Conservation (phyloP, 1,140 invertebrate species). For the Drosophila sproati region DNA sequence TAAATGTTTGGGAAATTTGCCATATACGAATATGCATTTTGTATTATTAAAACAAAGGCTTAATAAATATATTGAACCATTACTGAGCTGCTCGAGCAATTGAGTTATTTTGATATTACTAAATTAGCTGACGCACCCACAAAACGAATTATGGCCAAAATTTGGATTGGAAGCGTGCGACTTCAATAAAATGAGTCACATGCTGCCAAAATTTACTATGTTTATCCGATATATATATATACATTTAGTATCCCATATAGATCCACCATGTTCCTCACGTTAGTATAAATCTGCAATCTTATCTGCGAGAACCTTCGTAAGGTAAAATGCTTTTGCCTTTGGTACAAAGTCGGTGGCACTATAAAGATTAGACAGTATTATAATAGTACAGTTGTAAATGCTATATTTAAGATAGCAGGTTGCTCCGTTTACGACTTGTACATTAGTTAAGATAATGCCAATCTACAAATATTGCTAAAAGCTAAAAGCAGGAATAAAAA, state of each 20-base stretch:
- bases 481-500: slow-evolving; percentile 10
- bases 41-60: slow-evolving; percentile 1
- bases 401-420: slow-evolving; percentile 73
- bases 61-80: slow-evolving; percentile 47
- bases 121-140: slow-evolving; percentile 31
- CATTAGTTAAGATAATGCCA: slow-evolving; percentile 53
- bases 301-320: slow-evolving; percentile 42
- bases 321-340: background rate
- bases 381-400: slow-evolving; percentile 75
- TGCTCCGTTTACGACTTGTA: slow-evolving; percentile 39
- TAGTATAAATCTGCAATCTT: slow-evolving; percentile 52
- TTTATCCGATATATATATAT: slow-evolving; percentile 22
- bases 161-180: slow-evolving; percentile 16
- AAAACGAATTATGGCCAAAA: background rate
- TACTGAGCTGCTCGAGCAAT: slow-evolving; percentile 27
- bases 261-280: background rate
- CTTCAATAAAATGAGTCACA: slow-evolving; percentile 35
- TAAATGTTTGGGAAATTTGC: slow-evolving; percentile 43
- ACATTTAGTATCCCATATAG: background rate
- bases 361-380: slow-evolving; percentile 74
- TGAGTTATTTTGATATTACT: slow-evolving; percentile 28
- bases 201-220: slow-evolving; percentile 15
- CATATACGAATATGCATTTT: background rate
- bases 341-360: slow-evolving; percentile 60
- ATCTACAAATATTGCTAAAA: slow-evolving; percentile 20